phyloP scores from a whole-genome alignment of 2,797 vertebrate genomes.

The Myotis vivesi region DNA sequence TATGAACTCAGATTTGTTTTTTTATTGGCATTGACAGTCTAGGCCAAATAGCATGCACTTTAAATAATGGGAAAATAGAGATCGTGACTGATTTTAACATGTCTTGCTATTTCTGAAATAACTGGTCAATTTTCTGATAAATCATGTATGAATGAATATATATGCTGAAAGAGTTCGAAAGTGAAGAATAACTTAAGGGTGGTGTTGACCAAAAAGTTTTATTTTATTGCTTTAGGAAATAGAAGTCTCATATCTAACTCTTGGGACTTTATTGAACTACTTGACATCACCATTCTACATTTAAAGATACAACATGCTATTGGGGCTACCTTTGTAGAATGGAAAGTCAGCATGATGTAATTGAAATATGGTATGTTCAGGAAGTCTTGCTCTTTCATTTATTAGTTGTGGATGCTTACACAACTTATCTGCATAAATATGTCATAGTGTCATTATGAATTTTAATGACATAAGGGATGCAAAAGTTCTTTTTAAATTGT shows the following conservation, averaged over 20 bases:
- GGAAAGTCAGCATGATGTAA: neutral
- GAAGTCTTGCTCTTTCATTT: neutral
- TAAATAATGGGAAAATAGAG: conserved; percentile 8
- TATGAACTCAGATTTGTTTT: conserved; percentile 34
- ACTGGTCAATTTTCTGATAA: neutral
- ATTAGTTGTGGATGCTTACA: neutral
- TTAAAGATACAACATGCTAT: neutral
- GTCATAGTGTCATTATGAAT: neutral
- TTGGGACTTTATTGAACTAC: neutral
- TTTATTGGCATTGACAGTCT: neutral
- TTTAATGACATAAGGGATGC: neutral
- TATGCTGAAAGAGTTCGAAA: neutral
- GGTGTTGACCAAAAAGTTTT: neutral
- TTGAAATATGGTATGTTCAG: neutral
- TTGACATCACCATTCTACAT: neutral
- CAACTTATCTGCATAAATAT: neutral
- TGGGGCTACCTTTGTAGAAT: neutral
- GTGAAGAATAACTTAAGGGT: neutral
- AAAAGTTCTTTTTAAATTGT: conserved; percentile 14
- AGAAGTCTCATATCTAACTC: neutral
- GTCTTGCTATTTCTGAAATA: conserved; percentile 30
- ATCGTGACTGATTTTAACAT: neutral
- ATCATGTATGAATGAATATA: neutral
- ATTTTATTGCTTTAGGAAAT: neutral
- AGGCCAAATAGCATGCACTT: neutral